Evolutionary conservation across 2,888 invertebrate genomes (phyloP), one percentile per base, ranked within the genome.

Genomic region (Acrocyrtus sp.): DNA sequence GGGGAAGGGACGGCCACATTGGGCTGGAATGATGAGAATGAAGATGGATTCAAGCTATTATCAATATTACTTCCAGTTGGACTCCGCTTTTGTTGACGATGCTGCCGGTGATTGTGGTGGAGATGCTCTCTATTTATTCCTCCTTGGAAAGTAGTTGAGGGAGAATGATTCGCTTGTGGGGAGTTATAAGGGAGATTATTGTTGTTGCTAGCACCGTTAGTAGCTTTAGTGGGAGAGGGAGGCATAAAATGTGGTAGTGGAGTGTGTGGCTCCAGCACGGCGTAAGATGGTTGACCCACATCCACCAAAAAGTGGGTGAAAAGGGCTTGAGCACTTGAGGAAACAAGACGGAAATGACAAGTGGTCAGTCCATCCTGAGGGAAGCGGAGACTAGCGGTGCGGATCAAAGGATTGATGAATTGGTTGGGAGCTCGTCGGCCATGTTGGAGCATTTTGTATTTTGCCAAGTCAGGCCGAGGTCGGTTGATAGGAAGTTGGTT

Each of bases 361-460:
- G 76, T 69, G n/a, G 78, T 80, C 12, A 80, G 77, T 17, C 80
- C 80, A 62, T 80, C 80, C 19, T 74, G 70, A 10, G 66, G 74
- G 56, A 62, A 80, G 24, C 80, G 34, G 19, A 76, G 43, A 54
- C 72, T 60, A 15, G 78, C 74, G 3, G 80, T 78, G 45, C 76
- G 69, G 65, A 80, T 70, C 19, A 80, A 54, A 2, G 76, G 74
- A 47, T 72, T 69, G 51, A 77, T 61, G 47, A 74, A 76, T 66
- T 69, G 60, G 66, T 78, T 80, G 8, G 62, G 70, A 8, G 50
- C 56, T 21, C 78, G 67, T 10, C 63, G 66, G 1, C 68, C 82
- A 79, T 88, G 88, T 74, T 85, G 85, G 58, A 87, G 83, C 88
- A 88, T 88, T 77, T 85, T 86, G 82, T 88, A 88, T 19, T 87